Conservation (phyloP, 2,113 vertebrate species). For the Rhinogobius similis region DNA sequence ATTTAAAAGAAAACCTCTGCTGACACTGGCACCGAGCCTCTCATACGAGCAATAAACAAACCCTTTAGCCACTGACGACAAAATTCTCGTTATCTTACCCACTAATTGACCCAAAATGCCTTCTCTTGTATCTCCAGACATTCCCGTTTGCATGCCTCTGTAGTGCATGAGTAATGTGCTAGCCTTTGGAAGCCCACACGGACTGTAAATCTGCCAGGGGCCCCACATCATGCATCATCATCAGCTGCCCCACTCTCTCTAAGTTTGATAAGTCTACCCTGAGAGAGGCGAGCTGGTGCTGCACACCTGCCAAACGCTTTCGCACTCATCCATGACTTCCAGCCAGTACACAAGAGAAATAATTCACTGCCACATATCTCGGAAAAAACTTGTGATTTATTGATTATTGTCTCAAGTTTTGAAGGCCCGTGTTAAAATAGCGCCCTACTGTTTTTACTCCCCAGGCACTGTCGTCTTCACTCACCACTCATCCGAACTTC, state of each 20-base stretch:
- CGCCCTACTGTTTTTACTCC: slow-evolving; percentile 11
- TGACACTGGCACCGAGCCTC: neutral
- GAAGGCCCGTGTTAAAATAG: neutral
- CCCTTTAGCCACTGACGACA: too few species aligned
- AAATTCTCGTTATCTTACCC: neutral
- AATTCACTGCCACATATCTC: neutral
- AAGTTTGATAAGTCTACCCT: slow-evolving; percentile 1
- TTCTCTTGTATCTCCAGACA: neutral
- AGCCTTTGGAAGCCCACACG: slow-evolving; percentile 2
- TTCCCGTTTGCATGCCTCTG: neutral
- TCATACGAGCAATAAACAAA: neutral
- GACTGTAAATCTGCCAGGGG: neutral
- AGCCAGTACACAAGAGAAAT: neutral
- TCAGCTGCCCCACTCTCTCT: slow-evolving; percentile 4
- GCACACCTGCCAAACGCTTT: neutral
- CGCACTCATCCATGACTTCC: neutral
- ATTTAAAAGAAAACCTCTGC: too few species aligned
- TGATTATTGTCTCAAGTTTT: slow-evolving; percentile 10
- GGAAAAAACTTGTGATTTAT: neutral
- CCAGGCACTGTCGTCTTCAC: neutral
- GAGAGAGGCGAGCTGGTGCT: neutral
- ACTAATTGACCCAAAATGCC: neutral
- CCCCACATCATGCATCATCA: slow-evolving; percentile 4
- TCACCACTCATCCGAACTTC: slow-evolving; percentile 16
- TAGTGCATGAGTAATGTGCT: neutral